Base-by-base conservation (phyloP, 2,888 invertebrate species). In the Napeogenes sylphis region DNA sequence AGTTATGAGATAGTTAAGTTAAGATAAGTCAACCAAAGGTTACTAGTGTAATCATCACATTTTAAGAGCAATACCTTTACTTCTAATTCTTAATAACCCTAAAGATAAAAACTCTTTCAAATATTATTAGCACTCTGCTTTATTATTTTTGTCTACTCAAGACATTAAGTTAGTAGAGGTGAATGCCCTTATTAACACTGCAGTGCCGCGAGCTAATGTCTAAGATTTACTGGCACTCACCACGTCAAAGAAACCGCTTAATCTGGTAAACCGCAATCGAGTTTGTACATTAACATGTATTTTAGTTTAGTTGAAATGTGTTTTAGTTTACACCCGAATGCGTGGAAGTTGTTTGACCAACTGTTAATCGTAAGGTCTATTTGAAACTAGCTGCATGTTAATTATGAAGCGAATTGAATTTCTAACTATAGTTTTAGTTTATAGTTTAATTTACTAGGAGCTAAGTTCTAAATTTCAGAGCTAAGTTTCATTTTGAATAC, bases 181-280 rank as follows among this genome's bases (percentile, higher is more conserved):
- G 51, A 51, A 51, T 51, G 51, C 4, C 51, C 51, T 51, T 51
- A 51, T 51, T 51, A 51, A 51, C 51, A 30, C 30, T 51, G 51
- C 51, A 51, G 51, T 30, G n/a, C 21, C 30, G 58, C 57, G 45
- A 55, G 54, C 56, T 58, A 60, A 60, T 55, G 58, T 63, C 46
- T 54, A 53, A 63, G 58, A 59, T 63, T 59, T 66, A 61, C 63
- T 30, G 56, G 30, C 51, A 51, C 46, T 32, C 53, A 46, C 21
- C 56, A 33, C 58, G 54, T 66, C 63, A 66, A 66, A 65, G 65
- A 33, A 61, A 33, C 65, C 65, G 42, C 61, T 51, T 60, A 63
- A 59, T 59, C 54, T 57, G 21, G 45, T 51, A 30, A n/a, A 14
- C 65, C 62, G 55, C 61, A 54, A 59, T 62, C 61, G 53, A 56